Evolutionary conservation across 2,797 vertebrate species (phyloP), one percentile per base, ranked within the genome.

Genomic region (Rallus crepitans): DNA sequence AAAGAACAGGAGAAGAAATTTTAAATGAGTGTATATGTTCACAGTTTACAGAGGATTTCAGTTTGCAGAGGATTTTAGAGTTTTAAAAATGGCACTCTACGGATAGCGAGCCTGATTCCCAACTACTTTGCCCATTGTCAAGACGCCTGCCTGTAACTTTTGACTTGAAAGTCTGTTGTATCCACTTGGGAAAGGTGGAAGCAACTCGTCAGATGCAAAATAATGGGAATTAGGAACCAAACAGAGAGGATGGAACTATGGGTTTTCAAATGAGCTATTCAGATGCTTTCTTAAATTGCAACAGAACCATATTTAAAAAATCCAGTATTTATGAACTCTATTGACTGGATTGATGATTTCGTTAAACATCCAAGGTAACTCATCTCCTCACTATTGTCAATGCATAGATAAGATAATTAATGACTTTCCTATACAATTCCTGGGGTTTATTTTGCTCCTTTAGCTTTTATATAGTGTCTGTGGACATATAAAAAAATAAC

Each of bases 121-220:
- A 72, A 13, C 35, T 75, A 68, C 40, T n/a, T 71, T 70, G 27
- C 35, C 45, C 45, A 47, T 31, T 60, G 24, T 52, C 63, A 79
- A 88, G 63, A 72, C 0, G 4, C 47, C 31, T 92, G 82, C 18
- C 40, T 89, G 45, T 63, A 95, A 76, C 80, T 94, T 94, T 87
- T 90, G 90, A 90, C 93, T 93, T 77, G 45, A 66, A 93, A 85
- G 60, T 87, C 64, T 80, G 55, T 35, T 64, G 35, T 45, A 64
- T 60, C 37, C 70, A 79, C 56, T 68, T 57, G 85, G 88, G 85
- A 88, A 66, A 94, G 88, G 82, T 91, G 80, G 82, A 93, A 94
- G 66, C 86, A 95, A 89, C 65, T 88, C 0, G 0, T 87, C 60
- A 93, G 87, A 94, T 61, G 53, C 57, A 76, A 71, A 88, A 42